A percentile compares a stretch with the other conserved stretches of the same genome.
Conservation (phyloP, 2,888 invertebrate genomes). For the Drymonia ruficornis region DNA sequence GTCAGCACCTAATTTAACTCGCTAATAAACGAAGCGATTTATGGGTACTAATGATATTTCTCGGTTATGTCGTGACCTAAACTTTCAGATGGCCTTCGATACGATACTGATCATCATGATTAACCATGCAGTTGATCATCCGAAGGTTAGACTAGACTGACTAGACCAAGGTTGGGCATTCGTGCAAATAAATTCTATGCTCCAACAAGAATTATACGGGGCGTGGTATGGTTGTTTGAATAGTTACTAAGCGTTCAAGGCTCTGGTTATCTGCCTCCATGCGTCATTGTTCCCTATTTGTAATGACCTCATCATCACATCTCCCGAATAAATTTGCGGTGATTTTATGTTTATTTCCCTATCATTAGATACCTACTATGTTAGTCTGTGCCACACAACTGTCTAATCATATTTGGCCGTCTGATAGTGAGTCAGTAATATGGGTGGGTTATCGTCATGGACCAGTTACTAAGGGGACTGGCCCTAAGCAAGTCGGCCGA, state of each 20-base stretch:
- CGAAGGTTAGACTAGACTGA: not conserved
- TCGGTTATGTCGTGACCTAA: not conserved
- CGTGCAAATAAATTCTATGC: constrained; percentile 18
- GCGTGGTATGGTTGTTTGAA: constrained; percentile 41
- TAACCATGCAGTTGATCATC: too few relatives aligned
- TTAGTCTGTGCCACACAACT: too few relatives aligned
- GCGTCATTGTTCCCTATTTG: constrained; percentile 50
- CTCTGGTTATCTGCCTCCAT: constrained; percentile 43
- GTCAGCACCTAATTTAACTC: not conserved
- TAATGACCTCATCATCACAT: constrained; percentile 39
- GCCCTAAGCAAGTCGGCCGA: too few relatives aligned
- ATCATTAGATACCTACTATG: not conserved
- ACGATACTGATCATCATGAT: not conserved
- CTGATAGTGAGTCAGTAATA: constrained; percentile 16
- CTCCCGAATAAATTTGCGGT: constrained; percentile 18
- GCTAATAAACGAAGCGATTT: not conserved
- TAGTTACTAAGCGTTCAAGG: constrained; percentile 49
- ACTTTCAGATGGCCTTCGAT: not conserved
- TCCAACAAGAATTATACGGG: constrained; percentile 17
- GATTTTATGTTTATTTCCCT: constrained; percentile 14
- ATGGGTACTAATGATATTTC: not conserved
- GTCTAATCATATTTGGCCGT: too few relatives aligned
- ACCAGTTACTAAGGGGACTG: too few relatives aligned
- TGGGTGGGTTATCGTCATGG: too few relatives aligned
- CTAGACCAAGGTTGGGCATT: constrained; percentile 2